Base-by-base conservation (phyloP, 2,888 invertebrate species). In the Tiliacea aurago region DNA sequence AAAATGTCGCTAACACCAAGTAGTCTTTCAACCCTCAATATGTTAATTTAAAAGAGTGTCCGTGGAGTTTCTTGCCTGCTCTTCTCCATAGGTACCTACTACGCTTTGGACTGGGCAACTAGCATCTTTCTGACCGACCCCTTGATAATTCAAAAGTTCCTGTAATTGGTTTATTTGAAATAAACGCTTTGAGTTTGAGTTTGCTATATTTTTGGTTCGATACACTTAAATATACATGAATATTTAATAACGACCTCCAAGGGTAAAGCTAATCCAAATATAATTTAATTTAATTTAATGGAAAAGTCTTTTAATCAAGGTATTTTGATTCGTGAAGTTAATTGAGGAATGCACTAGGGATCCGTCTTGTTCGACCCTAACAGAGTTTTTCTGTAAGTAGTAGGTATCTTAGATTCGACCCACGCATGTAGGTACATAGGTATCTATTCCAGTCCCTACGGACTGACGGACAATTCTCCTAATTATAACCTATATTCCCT, bases 391-490 rank as follows among this genome's bases (percentile, higher is more conserved):
- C 20, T 56, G 33, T 58, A 75, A 11, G 41, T 23, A 68, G 41
- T 62, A 79, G 74, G n/a, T n/a, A n/a, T n/a, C 62, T 73, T 67
- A 62, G 41, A 79, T 49, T 83, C 63, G 41, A 70, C 56, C 59
- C 80, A 65, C 72, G 53, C 78, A 69, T 55, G 69, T 28, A 28
- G 13, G 43, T 78, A 70, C 51, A 70, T 72, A 63, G 43, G 68
- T 77, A 78, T 79, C 70, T 63, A 76, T 68, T 67, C 41, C 51
- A 70, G 70, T 78, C 88, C 78, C 85, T 55, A n/a, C 47, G 79
- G 87, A 65, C 53, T 47, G 61, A 74, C 70, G 58, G 74, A 84
- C 83, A 86, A 87, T 85, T 83, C 85, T 83, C 78, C 81, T 87
- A 87, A 88, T 87, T 86, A 83, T 83, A 67, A 86, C 72, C 76